Percentiles rank a stretch among this genome's conserved stretches.
Conservation (phyloP, 2,797 vertebrate species). For the Mormyrops boulengeri region DNA sequence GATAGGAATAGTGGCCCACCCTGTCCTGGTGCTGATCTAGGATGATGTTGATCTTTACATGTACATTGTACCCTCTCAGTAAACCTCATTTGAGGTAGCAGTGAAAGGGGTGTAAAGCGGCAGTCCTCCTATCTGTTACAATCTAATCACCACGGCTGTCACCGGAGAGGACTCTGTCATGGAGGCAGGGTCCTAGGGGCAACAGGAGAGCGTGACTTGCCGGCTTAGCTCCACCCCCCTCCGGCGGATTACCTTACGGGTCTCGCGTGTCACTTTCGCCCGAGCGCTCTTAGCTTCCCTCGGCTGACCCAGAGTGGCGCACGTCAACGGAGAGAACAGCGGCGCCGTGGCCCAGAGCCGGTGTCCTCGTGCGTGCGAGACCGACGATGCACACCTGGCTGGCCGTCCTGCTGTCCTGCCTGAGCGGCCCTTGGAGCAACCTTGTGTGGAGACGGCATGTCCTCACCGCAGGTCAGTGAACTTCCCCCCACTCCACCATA, state of each 20-base stretch:
- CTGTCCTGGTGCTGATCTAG: neutral
- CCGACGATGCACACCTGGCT: conserved; percentile 37
- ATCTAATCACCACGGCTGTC: neutral
- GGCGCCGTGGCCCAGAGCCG: neutral
- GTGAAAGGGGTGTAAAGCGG: neutral
- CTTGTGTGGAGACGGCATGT: conserved; percentile 35
- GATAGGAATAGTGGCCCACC: neutral
- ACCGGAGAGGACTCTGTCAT: neutral
- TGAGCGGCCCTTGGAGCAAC: conserved; percentile 36
- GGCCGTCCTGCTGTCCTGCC: conserved; percentile 34
- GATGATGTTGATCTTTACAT: neutral
- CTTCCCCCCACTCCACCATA: neutral
- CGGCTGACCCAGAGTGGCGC: neutral
- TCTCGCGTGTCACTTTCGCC: conserved; percentile 65
- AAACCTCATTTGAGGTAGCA: neutral
- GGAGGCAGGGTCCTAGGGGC: conserved; percentile 33
- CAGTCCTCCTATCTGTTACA: neutral
- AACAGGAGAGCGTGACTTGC: conserved; percentile 22
- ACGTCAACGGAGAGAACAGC: neutral
- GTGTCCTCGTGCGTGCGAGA: neutral
- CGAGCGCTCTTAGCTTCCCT: conserved; percentile 52
- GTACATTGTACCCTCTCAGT: neutral
- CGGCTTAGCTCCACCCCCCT: conserved; percentile 19
- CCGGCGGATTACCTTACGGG: conserved; percentile 52
- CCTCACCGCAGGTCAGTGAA: conserved; percentile 53